phyloP scores from a whole-genome alignment of 2,888 invertebrate species.

The Coecobrya sp. region DNA sequence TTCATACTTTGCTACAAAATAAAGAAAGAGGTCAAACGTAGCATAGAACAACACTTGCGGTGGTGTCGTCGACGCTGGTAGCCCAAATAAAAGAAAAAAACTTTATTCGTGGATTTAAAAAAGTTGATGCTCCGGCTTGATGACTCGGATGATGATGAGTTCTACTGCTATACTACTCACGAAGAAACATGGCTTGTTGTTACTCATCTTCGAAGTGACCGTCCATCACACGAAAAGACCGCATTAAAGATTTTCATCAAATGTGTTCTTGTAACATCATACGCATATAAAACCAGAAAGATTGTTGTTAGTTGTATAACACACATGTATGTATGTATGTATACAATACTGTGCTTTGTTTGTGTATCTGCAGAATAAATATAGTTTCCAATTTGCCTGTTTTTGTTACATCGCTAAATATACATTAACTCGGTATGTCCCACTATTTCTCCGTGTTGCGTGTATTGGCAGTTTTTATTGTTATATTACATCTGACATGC shows the following conservation, averaged over 20 bases:
- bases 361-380: background rate
- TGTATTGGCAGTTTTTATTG: background rate
- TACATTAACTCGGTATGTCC: background rate
- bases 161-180: conserved; percentile 56
- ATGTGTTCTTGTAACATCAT: background rate
- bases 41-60: conserved; percentile 7
- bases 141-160: conserved; percentile 52
- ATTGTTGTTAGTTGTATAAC: background rate
- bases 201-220: conserved; percentile 45
- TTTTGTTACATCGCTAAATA: background rate
- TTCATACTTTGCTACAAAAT: conserved; percentile 23
- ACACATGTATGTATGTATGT: too few relatives aligned
- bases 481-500: background rate
- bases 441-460: conserved; percentile 1
- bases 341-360: too few relatives aligned
- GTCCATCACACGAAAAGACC: conserved; percentile 14
- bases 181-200: conserved; percentile 61
- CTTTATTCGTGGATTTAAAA: conserved; percentile 45
- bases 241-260: conserved; percentile 25
- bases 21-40: conserved; percentile 56
- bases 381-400: background rate
- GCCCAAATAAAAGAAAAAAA: conserved; percentile 16
- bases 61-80: conserved; percentile 16
- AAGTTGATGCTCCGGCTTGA: conserved; percentile 63
- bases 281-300: background rate